Evolutionary conservation across 1,140 invertebrate species (phyloP).

Genomic region (Euura saliciscinereae): DNA sequence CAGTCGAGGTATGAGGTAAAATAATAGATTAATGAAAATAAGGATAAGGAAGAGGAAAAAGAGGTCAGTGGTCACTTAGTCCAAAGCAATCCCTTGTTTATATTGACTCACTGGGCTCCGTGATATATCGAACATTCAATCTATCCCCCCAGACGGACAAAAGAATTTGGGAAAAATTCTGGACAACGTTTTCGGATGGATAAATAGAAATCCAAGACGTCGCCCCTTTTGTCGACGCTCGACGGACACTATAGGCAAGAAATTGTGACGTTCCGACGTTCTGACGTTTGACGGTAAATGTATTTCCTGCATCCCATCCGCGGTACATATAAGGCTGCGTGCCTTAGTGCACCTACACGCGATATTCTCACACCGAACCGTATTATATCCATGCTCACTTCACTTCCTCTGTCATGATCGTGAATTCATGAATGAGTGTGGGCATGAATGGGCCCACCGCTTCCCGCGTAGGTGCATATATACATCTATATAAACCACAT

Average conservation of each 20-base stretch:
- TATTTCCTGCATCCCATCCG: neutral
- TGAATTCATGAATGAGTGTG: constrained; percentile 23
- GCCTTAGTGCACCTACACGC: constrained; percentile 15
- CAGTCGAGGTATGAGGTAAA: no score
- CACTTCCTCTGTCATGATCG: constrained; percentile 34
- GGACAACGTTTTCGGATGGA: neutral
- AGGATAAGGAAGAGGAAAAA: neutral
- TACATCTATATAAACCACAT: neutral
- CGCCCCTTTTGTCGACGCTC: neutral
- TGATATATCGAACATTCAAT: neutral
- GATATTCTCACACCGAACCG: constrained; percentile 20
- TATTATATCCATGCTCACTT: constrained; percentile 18
- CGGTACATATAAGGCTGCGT: constrained; percentile 35
- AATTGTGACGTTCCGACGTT: neutral
- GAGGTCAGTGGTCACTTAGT: neutral
- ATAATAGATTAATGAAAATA: neutral
- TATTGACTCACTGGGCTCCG: neutral
- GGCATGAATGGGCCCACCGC: constrained; percentile 17
- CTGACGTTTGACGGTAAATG: no score
- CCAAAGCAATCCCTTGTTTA: constrained; percentile 5
- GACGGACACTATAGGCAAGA: neutral
- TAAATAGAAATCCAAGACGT: constrained; percentile 5
- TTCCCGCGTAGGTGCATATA: constrained; percentile 1
- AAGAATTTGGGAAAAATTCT: neutral
- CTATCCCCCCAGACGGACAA: neutral